Base-by-base conservation (phyloP, 2,888 invertebrate species). In the Heliconius cydno region DNA sequence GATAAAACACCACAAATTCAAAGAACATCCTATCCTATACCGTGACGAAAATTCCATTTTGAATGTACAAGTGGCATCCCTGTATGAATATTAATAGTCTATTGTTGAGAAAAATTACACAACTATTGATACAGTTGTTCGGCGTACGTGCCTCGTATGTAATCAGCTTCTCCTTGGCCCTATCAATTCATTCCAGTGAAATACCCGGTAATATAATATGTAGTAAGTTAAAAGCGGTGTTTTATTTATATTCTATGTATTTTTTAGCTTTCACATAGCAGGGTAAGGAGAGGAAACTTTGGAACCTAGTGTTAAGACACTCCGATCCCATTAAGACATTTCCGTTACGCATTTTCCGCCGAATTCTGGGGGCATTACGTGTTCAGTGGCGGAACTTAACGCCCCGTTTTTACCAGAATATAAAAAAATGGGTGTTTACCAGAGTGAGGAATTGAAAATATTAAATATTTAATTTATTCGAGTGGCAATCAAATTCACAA, bases 51-150 rank as follows among this genome's bases (percentile, higher is more conserved):
- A 57, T 6, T 34, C 73, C 73, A 28, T 34, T 72, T 30, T 28
- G 34, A 73, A 22, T 60, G 6, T 30, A 70, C 70, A 65, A 75
- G 66, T 75, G 75, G 13, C 66, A 75, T 41, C 75, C 30, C 75
- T 66, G 38, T 65, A 65, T 41, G 68, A 70, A 70, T 70, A 70
- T 70, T 46, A 46, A 70, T 41, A 25, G 41, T 34, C 34, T 34
- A 65, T 75, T 66, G 75, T 75, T 66, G 22, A 19, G 41, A 75
- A 30, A 41, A 28, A 68, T 81, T 76, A 81, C 78, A 80, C 70
- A 80, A 79, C 76, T 72, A 85, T 88, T 88, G 86, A 86, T 83
- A 86, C 88, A 88, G 87, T 84, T 88, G 88, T 83, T 76, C 82
- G 73, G 74, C 73, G 82, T 82, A 80, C 83, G 84, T 82, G 85